phyloP scores from a whole-genome alignment of 2,797 vertebrate species.

The Merluccius polli region DNA sequence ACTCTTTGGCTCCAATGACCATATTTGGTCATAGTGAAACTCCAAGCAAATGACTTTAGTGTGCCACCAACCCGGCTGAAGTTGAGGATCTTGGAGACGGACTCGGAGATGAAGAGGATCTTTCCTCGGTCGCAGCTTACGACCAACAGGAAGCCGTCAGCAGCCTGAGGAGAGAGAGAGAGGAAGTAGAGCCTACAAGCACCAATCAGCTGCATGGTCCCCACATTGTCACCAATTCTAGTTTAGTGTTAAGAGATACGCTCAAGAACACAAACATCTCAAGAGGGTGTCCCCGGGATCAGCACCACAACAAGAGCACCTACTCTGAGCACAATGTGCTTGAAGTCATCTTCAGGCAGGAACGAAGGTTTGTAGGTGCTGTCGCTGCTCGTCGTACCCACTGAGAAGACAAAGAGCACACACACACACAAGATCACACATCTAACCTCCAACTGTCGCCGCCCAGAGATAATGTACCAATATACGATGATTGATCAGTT shows the following conservation, averaged over 20 bases:
- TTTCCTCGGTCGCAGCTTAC: conserved; percentile 95
- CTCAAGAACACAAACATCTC: too few species aligned
- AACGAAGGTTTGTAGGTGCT: conserved; percentile 87
- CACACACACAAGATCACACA: too few species aligned
- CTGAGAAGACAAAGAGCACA: conserved; percentile 19
- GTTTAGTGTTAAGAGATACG: too few species aligned
- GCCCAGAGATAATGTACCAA: too few species aligned
- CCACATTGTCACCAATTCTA: too few species aligned
- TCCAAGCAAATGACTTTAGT: too few species aligned
- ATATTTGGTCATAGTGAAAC: neutral
- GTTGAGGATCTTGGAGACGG: conserved; percentile 94
- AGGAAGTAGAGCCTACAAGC: neutral
- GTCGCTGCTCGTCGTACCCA: conserved; percentile 82
- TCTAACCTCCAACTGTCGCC: too few species aligned
- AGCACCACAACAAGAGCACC: too few species aligned
- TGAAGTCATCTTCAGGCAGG: conserved; percentile 89
- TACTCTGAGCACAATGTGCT: conserved; percentile 89
- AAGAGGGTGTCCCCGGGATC: too few species aligned
- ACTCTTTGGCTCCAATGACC: neutral
- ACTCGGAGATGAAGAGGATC: conserved; percentile 95
- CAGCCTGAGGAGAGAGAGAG: conserved; percentile 70
- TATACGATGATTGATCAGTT: too few species aligned
- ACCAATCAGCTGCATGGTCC: too few species aligned
- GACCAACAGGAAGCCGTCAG: conserved; percentile 93
- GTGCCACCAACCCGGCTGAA: conserved; percentile 88